These are phyloP conservation scores for Momotus momota DNA, from an alignment of 2,797 vertebrate genomes.

Conservation along the genomic window DNA sequence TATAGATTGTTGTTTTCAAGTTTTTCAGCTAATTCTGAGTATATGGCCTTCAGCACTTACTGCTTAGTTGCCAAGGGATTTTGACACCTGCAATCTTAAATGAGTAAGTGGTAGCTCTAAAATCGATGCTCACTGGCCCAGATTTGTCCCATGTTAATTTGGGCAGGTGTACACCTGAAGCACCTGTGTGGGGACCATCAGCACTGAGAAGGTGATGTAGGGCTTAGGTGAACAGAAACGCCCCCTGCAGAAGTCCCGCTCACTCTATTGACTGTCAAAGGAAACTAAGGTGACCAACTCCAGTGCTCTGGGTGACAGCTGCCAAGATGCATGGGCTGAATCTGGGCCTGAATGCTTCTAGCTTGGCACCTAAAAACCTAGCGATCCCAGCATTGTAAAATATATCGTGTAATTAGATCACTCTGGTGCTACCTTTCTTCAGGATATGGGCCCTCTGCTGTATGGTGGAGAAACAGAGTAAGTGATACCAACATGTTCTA, in stretches of 20 bases:
- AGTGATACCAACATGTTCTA: background rate
- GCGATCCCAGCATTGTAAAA: background rate
- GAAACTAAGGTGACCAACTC: background rate
- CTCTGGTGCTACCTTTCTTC: background rate
- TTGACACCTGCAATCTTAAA: background rate
- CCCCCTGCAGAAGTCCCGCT: background rate
- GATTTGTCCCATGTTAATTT: background rate
- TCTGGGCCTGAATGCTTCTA: background rate
- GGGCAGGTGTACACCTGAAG: background rate
- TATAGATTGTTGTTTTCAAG: background rate
- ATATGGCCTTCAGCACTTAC: background rate
- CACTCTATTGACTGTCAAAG: background rate
- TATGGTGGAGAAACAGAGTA: background rate
- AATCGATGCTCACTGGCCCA: background rate
- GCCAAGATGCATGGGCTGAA: background rate
- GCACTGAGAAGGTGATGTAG: background rate
- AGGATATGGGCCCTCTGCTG: background rate
- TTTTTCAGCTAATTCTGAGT: background rate
- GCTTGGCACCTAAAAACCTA: background rate
- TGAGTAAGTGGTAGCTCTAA: background rate
- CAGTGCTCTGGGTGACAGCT: background rate
- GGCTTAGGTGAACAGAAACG: background rate
- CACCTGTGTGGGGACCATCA: background rate
- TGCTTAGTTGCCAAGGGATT: background rate
- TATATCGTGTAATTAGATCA: background rate